Evolutionary conservation across 1,140 invertebrate genomes (phyloP).

Genomic region (Lucilia cuprina): DNA sequence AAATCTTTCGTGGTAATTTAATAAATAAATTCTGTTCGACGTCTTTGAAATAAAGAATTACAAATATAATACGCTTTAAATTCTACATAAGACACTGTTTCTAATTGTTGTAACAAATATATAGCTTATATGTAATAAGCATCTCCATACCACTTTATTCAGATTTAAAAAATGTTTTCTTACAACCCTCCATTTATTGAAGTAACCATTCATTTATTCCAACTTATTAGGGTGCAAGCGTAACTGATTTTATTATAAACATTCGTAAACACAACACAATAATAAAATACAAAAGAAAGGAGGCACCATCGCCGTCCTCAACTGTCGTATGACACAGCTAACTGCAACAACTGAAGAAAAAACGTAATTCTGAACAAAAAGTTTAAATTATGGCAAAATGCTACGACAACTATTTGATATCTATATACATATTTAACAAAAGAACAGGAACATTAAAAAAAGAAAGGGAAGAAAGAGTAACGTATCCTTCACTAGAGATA

Average conservation of each 20-base stretch:
- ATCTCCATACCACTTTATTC: background rate
- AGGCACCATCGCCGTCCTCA: background rate
- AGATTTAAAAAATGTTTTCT: too few relatives aligned
- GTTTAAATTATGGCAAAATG: conserved; percentile 14
- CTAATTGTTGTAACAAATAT: background rate
- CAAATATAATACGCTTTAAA: too few relatives aligned
- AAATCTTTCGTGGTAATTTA: too few relatives aligned
- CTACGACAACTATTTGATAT: conserved; percentile 23
- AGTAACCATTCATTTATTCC: background rate
- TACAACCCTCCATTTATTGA: background rate
- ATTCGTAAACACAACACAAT: conserved; percentile 18
- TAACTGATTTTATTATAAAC: conserved; percentile 30
- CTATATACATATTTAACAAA: background rate
- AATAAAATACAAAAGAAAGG: background rate
- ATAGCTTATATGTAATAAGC: background rate
- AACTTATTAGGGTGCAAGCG: conserved; percentile 18
- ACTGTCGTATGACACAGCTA: background rate
- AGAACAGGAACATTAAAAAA: background rate
- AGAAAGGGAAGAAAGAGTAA: background rate
- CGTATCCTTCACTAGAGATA: too few relatives aligned
- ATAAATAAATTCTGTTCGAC: too few relatives aligned
- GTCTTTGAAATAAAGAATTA: too few relatives aligned
- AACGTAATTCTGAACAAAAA: background rate
- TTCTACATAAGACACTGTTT: background rate
- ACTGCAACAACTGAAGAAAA: background rate